Base-by-base conservation (phyloP, 2,888 invertebrate genomes). In the Meiosimyza decipiens region DNA sequence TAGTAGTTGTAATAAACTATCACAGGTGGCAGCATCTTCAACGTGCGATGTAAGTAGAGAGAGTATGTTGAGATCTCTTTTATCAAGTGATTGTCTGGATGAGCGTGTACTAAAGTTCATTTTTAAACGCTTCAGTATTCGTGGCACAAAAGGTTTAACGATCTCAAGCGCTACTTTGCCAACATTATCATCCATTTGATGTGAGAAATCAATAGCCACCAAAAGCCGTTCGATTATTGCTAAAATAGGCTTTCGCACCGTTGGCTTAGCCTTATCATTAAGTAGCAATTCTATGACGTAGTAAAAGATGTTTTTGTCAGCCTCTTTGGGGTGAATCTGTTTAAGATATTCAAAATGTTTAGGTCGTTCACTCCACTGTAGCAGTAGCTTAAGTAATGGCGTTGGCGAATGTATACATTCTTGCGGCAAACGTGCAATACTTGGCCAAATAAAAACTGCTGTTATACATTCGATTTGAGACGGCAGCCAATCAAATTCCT, bases 331-430 rank as follows among this genome's bases (percentile, higher is more conserved):
- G 2, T 81, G 73, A 79, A 88, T 86, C 79, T 92, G 93, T 2
- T 91, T 90, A 40, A 97, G 88, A 59, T 95, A 88, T 33, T 89
- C 83, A 82, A 93, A 95, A 82, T 93, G 94, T 85, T 93, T 90
- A 0, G 95, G 92, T 86, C 94, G 92, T 71, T 91, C 90, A 76
- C 94, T 92, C 95, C 97, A 98, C 1, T 90, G 88, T 47, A 91
- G 88, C 22, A 97, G 89, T n/a, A 98, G 86, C 84, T 93, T 94
- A 18, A 97, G 86, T 69, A 97, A 87, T 2, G 93, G 90, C 1
- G 96, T 95, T 0, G 96, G 95, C 78, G 92, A 93, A 80, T 94
- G 92, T 71, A 96, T 91, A 12, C 95, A 93, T 83, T 98, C 97
- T 63, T 90, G 88, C 0, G 93, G 91, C 16, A 98, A 86, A 82